Percentiles rank a stretch among this genome's conserved stretches.
Conservation (phyloP, 2,113 vertebrate species). For the Alosa alosa region DNA sequence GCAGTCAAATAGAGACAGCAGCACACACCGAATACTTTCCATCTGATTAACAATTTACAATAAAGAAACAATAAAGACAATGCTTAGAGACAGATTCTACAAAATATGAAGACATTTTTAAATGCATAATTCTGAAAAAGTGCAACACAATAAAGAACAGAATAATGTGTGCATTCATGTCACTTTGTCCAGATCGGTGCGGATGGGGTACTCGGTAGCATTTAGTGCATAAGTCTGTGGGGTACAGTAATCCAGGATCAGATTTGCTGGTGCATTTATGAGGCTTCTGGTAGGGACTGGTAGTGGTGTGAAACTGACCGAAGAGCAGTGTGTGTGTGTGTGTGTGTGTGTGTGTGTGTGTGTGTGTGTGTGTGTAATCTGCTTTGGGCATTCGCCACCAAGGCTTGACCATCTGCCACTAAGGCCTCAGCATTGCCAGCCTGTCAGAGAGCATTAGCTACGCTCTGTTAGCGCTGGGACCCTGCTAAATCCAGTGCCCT, state of each 20-base stretch:
- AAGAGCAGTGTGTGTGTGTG: neutral
- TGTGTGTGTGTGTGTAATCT: slow-evolving; percentile 21
- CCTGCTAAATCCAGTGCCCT: neutral
- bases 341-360: slow-evolving; percentile 20
- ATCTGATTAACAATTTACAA: neutral
- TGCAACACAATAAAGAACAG: neutral
- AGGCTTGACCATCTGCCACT: slow-evolving; percentile 44
- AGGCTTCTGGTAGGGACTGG: neutral
- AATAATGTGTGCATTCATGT: neutral
- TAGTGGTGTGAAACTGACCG: slow-evolving; percentile 17
- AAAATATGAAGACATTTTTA: neutral
- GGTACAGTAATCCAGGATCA: neutral
- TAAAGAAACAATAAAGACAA: neutral
- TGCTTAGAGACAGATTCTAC: neutral
- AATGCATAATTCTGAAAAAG: neutral
- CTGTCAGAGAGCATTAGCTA: slow-evolving; percentile 48
- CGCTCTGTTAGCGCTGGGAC: slow-evolving; percentile 23
- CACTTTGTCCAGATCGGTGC: neutral
- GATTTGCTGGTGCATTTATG: neutral
- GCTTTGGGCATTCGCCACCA: slow-evolving; percentile 9
- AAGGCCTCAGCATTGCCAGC: slow-evolving; percentile 42
- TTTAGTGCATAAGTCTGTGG: neutral
- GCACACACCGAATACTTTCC: neutral
- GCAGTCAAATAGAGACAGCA: neutral
- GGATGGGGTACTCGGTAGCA: neutral